Evolutionary conservation across 2,888 invertebrate species (phyloP).

Genomic region (Antheraea yamamai): DNA sequence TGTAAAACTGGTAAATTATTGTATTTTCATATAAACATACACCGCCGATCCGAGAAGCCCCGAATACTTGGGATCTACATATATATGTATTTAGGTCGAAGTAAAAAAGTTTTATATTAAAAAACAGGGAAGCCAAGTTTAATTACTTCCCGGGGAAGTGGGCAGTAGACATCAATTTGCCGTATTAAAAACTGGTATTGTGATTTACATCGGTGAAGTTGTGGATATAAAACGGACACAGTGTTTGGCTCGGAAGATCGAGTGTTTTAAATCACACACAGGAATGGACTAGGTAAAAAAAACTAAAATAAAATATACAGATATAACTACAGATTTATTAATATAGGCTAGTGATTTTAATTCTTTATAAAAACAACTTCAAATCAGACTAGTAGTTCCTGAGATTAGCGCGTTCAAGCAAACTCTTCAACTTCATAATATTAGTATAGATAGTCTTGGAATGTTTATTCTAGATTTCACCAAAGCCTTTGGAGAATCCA

Average conservation of each 20-base stretch:
- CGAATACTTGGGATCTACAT: conserved; percentile 27
- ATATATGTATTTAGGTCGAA: conserved; percentile 43
- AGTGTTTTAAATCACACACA: not conserved
- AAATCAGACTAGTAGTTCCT: no score
- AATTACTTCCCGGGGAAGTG: conserved; percentile 58
- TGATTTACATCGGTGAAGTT: conserved; percentile 40
- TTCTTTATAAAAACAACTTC: no score
- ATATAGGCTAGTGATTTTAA: no score
- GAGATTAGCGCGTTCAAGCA: no score
- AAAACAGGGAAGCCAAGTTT: conserved; percentile 68
- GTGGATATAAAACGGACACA: conserved; percentile 10
- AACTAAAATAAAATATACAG: no score
- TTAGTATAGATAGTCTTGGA: no score
- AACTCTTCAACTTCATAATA: no score
- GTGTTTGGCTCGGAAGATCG: not conserved
- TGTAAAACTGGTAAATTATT: not conserved
- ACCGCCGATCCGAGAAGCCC: conserved; percentile 21
- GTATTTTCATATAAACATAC: conserved; percentile 40
- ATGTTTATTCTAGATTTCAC: no score
- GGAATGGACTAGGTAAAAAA: no score
- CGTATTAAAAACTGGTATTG: conserved; percentile 61
- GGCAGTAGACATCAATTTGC: conserved; percentile 57
- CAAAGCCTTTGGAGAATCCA: no score
- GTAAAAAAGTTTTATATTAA: conserved; percentile 74
- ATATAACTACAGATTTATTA: no score